These are phyloP conservation scores for Anthrax anthrax DNA, from an alignment of 2,888 invertebrate genomes.

Conservation along the genomic window DNA sequence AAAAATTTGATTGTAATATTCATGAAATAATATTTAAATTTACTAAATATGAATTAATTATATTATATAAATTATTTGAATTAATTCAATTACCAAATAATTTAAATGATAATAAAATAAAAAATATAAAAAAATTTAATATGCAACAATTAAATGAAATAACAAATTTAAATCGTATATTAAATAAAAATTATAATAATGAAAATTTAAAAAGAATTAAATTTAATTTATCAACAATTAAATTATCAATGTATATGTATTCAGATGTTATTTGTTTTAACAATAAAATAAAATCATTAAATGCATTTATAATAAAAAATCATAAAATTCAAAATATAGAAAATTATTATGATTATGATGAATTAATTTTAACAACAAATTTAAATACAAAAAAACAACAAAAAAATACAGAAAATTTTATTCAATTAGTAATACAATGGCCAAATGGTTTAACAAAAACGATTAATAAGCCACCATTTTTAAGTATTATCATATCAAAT, in stretches of 20 bases:
- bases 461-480: conserved; percentile 32
- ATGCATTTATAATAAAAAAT: neutral
- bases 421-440: neutral
- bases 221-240: neutral
- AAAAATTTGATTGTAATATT: neutral
- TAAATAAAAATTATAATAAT: neutral
- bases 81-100: too few species aligned
- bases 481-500: conserved; percentile 38
- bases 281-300: neutral
- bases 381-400: neutral
- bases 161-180: neutral
- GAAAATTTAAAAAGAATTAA: neutral
- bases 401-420: neutral
- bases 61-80: neutral
- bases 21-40: neutral
- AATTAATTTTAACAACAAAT: neutral
- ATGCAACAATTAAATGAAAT: neutral
- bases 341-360: neutral
- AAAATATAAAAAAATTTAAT: too few species aligned
- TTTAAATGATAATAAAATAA: too few species aligned
- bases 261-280: neutral
- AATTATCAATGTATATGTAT: neutral
- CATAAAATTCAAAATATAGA: neutral
- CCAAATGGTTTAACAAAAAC: neutral
- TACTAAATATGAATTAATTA: neutral